phyloP scores from a whole-genome alignment of 1,140 invertebrate genomes.

The Schmidtea mediterranea region DNA sequence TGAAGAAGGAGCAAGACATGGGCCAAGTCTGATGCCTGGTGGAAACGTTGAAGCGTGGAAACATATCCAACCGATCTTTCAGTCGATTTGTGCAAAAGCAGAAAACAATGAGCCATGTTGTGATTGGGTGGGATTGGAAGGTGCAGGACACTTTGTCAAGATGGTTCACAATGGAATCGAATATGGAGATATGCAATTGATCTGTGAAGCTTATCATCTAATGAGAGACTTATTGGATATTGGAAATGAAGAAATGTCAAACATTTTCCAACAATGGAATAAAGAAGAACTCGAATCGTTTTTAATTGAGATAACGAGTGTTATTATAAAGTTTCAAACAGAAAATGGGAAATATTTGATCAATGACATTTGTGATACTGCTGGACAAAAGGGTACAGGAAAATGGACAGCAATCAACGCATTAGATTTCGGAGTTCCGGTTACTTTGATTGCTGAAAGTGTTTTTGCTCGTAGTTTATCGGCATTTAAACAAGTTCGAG shows the following conservation, averaged over 20 bases:
- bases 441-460: constrained; percentile 35
- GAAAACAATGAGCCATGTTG: constrained; percentile 66
- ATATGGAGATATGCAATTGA: constrained; percentile 98
- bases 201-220: constrained; percentile 83
- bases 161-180: constrained; percentile 44
- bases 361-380: constrained; percentile 71
- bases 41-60: constrained; percentile 62
- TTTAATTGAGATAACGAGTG: constrained; percentile 82
- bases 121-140: constrained; percentile 83
- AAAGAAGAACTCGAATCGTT: constrained; percentile 82
- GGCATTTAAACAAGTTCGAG: not conserved
- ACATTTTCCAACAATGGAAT: constrained; percentile 78
- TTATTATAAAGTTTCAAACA: constrained; percentile 81
- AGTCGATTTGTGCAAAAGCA: constrained; percentile 56
- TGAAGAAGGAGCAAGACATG: constrained; percentile 85
- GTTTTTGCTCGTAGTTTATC: not conserved
- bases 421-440: not conserved
- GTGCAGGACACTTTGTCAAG: constrained; percentile 94
- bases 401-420: constrained; percentile 28
- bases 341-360: constrained; percentile 49
- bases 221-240: constrained; percentile 55
- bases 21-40: constrained; percentile 90
- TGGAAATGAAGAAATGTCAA: constrained; percentile 53
- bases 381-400: constrained; percentile 80
- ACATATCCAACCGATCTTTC: constrained; percentile 72